Evolutionary conservation across 2,888 invertebrate genomes (phyloP).

Genomic region (Eupsilia transversa): DNA sequence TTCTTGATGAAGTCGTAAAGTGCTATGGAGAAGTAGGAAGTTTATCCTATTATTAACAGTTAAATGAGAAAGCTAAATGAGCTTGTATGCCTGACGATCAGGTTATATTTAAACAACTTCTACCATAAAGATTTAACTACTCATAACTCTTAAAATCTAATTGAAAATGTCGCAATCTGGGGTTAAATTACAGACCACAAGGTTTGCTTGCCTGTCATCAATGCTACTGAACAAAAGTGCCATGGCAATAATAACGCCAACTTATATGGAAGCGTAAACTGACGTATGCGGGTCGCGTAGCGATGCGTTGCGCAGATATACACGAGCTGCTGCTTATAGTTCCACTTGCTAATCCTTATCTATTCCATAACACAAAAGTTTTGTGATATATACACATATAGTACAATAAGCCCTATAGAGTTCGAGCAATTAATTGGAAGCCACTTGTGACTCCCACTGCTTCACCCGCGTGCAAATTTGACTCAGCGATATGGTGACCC

Average conservation of each 20-base stretch:
- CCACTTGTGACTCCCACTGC: conserved; percentile 43
- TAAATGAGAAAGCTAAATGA: conserved; percentile 1
- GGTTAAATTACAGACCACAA: neutral
- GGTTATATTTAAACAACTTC: neutral
- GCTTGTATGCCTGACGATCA: neutral
- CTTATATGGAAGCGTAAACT: conserved; percentile 10
- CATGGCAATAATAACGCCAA: conserved; percentile 20
- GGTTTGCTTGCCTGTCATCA: conserved; percentile 11
- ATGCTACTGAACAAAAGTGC: conserved; percentile 5
- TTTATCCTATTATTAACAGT: conserved; percentile 13
- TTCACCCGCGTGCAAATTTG: conserved; percentile 46
- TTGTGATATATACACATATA: conserved; percentile 3
- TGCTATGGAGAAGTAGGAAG: neutral
- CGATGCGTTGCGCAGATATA: conserved; percentile 35
- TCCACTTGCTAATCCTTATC: conserved; percentile 21
- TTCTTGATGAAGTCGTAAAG: conserved; percentile 39
- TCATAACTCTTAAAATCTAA: conserved; percentile 7
- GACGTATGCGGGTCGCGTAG: conserved; percentile 28
- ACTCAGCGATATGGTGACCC: conserved; percentile 43
- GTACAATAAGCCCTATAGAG: conserved; percentile 21
- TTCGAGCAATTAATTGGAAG: conserved; percentile 37
- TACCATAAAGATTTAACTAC: neutral
- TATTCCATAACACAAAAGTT: conserved; percentile 1
- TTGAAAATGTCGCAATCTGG: neutral
- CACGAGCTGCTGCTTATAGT: conserved; percentile 11